Conservation (phyloP, 2,113 vertebrate genomes). For the Apeltes quadracus region DNA sequence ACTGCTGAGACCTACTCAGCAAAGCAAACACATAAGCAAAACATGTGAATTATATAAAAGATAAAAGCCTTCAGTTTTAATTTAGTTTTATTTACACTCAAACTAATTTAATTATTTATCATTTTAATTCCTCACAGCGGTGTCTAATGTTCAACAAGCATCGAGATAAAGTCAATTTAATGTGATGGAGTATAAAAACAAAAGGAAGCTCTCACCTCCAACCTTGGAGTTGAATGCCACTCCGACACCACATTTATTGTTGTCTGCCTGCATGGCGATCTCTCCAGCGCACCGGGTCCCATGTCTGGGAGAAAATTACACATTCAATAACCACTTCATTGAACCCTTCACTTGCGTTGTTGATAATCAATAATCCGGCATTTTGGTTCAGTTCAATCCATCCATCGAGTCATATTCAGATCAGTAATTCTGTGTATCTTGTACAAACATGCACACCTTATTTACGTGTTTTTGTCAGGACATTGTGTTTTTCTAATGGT, state of each 20-base stretch:
- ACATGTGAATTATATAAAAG: neutral
- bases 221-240: slow-evolving; percentile 95
- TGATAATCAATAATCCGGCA: neutral
- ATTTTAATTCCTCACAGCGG: neutral
- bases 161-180: too few species aligned
- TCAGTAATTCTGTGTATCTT: too few species aligned
- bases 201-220: slow-evolving; percentile 86
- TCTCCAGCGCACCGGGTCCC: slow-evolving; percentile 97
- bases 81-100: neutral
- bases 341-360: neutral
- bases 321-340: neutral
- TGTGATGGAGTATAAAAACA: neutral
- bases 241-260: slow-evolving; percentile 97
- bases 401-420: neutral
- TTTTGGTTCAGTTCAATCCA: neutral
- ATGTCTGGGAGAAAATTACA: slow-evolving; percentile 80
- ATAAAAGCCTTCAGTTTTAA: neutral
- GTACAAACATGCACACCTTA: neutral
- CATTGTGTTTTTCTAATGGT: neutral
- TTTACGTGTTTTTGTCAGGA: neutral
- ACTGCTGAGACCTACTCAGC: neutral
- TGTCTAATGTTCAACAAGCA: neutral
- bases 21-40: neutral
- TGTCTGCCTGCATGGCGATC: slow-evolving; percentile 98
- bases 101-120: neutral